Evolutionary conservation across 35 echinoderm and acorn worm genomes (phyloP), one percentile per base, ranked within the genome.

Genomic region (Holothuria glaberrima): DNA sequence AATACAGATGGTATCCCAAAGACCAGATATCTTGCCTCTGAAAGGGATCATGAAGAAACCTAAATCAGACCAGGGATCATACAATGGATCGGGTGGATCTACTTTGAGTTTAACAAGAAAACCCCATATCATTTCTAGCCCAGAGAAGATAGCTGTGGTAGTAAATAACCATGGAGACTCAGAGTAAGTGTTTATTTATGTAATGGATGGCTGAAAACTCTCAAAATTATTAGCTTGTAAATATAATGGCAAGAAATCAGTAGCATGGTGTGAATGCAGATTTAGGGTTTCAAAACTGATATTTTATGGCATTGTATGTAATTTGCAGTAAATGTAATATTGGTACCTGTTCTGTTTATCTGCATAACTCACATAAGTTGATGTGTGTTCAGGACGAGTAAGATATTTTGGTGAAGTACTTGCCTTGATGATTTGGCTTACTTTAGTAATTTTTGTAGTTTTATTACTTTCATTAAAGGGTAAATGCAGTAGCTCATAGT

Each of bases 21-120:
- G 95, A 60, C 95, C 95, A 4, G 95, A 97, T 69, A 94, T 97
- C 78, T 89, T 97, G n/a, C 95, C 95, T 4, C 48, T 97, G n/a
- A 94, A 94, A 58, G 95, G 95, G 17, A 97, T 97, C 71, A 97
- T 97, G 95, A 97, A 97, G 84, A 92, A 93, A 9, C 92, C 94
- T 0, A 88, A 71, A 31, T 94, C 95, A 12, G 83, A 92, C 57
- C 82, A 94, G 25, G 93, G 93, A 12, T 91, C 84, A 12, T 88
- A 80, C 24, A 71, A 86, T 22, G 91, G 91, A 30, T 92, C 94
- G 32, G 87, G 90, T 13, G 90, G 94, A 34, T 93, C 91, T 41
- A 80, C 48, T 20, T 68, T 77, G 44, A 96, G 94, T 61, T 78
- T 96, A 69, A 52, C 94, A 58, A 96, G 92, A 24, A 87, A 69